Evolutionary conservation across 2,113 vertebrate genomes (phyloP).

Genomic region (Chunga burmeisteri): DNA sequence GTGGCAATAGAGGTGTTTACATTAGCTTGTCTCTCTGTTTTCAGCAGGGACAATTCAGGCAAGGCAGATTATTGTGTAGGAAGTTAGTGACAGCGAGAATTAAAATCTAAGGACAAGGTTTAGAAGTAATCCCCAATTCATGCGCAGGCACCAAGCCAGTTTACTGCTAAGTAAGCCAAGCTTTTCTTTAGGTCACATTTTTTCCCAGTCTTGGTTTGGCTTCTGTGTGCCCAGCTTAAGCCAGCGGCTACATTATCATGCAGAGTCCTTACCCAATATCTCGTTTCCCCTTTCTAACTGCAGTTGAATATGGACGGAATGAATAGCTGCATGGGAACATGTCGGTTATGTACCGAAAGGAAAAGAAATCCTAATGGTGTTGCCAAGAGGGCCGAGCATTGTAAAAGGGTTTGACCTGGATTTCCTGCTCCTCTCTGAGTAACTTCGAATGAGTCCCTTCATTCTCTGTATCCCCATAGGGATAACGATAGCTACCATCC

Average conservation of each 20-base stretch:
- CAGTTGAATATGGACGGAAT: not conserved
- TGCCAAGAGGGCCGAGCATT: not conserved
- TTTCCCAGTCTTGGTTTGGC: not conserved
- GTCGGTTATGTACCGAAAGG: not conserved
- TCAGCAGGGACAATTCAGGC: not conserved
- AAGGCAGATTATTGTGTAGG: not conserved
- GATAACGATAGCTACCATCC: not conserved
- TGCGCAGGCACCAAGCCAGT: not conserved
- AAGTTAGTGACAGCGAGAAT: not conserved
- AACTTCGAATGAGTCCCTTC: not conserved
- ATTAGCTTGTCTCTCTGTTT: not conserved
- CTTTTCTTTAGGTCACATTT: not conserved
- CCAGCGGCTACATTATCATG: not conserved
- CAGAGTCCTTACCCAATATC: not conserved
- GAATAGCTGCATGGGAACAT: not conserved
- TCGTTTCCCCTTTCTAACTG: not conserved
- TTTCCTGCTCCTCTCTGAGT: not conserved
- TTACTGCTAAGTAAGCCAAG: not conserved
- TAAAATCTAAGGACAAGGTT: not conserved
- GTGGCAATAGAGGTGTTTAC: not conserved
- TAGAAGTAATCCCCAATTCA: not conserved
- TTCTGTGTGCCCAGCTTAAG: not conserved
- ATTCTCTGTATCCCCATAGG: not conserved
- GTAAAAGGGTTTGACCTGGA: not conserved
- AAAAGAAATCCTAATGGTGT: not conserved